phyloP scores from a whole-genome alignment of 2,797 vertebrate species.

The Lycodopsis pacificus region DNA sequence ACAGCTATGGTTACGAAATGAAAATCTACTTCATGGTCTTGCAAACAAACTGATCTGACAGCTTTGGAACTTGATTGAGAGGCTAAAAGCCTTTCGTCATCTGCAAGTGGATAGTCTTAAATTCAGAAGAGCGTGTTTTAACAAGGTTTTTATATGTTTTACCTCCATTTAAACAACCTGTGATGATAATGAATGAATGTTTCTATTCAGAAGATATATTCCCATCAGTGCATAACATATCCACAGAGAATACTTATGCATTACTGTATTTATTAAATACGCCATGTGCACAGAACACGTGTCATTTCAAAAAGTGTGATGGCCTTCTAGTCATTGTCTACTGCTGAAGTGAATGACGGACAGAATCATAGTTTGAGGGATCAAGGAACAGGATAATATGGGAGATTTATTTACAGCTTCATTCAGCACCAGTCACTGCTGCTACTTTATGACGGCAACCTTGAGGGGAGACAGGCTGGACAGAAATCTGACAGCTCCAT shows the following conservation, averaged over 20 bases:
- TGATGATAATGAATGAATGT: conserved; percentile 14
- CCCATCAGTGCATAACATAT: background rate
- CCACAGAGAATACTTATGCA: background rate
- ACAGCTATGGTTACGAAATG: conserved; percentile 18
- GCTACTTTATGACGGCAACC: conserved; percentile 65
- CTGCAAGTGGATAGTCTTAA: background rate
- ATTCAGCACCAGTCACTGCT: conserved; percentile 40
- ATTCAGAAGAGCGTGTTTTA: background rate
- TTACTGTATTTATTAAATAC: background rate
- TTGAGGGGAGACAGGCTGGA: conserved; percentile 52
- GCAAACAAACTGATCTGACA: conserved; percentile 13
- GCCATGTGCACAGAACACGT: background rate
- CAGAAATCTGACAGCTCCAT: conserved; percentile 61
- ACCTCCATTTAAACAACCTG: conserved; percentile 4
- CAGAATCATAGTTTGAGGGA: conserved; percentile 7
- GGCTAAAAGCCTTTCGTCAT: conserved; percentile 2
- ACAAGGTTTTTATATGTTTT: conserved; percentile 13
- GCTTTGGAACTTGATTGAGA: conserved; percentile 1
- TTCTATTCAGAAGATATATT: conserved; percentile 11
- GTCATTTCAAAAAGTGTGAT: background rate
- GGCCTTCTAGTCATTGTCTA: background rate
- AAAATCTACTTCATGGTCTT: conserved; percentile 21
- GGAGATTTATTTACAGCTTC: conserved; percentile 64
- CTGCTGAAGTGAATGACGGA: conserved; percentile 33
- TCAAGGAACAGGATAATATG: conserved; percentile 23